Evolutionary conservation across 2,888 invertebrate genomes (phyloP), one percentile per base, ranked within the genome.

Genomic region (Phasia obesa): DNA sequence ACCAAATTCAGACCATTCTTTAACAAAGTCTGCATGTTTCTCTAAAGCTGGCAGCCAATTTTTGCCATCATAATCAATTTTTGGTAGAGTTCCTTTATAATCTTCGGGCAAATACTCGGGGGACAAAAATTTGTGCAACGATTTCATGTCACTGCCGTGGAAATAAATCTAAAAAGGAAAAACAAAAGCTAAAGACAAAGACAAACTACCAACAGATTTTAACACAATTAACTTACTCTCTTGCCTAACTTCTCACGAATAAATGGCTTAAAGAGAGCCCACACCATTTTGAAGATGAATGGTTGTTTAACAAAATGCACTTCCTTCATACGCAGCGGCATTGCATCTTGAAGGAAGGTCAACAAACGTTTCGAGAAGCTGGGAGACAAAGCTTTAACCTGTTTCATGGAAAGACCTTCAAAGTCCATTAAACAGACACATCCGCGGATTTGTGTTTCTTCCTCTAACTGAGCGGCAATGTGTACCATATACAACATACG

Each of bases 301-400:
- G 97, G 96, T 88, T 97, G 95, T 88, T 96, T 96, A 2, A 97
- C 96, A 88, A 97, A 95, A 91, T 97, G 97, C 11, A 97, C 95
- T 91, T 96, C 96, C 91, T 96, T 97, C 86, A 97, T 92, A 71
- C 97, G 93, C 65, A 96, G 90, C 2, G 97, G 96, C 96, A 97
- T 96, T 0, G 97, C 96, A 77, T 97, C 96, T 91, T 97, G 97
- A 86, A 97, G 96, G 91, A 97, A 97, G 11, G 94, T 93, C 81
- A 97, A 93, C 65, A 97, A 93, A 62, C 94, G 93, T 92, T 94
- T 94, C 64, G 96, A 95, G 91, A 96, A 97, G 9, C 94, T 91
- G 0, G 96, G 96, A 0, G 94, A 93, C 64, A 97, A 90, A 0
- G 94, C 94, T 75, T 90, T 91, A 19, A 94, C 93, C 93, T 96